Percentiles rank a stretch among this genome's conserved stretches.
Conservation (phyloP, 2,888 invertebrate species). For the Andrena dorsata region DNA sequence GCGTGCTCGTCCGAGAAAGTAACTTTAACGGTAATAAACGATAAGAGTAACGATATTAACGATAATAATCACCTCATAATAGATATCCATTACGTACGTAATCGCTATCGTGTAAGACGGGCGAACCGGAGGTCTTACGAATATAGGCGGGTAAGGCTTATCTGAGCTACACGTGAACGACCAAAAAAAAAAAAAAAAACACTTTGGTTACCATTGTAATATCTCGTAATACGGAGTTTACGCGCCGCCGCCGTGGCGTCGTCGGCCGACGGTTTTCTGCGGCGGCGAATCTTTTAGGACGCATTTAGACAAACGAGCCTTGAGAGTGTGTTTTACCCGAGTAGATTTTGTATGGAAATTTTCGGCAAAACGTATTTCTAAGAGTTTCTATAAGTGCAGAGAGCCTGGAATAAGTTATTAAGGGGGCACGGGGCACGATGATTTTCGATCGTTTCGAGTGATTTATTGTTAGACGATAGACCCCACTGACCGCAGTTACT, state of each 20-base stretch:
- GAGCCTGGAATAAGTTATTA: conserved; percentile 22
- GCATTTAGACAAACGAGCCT: conserved; percentile 46
- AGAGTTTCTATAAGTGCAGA: conserved; percentile 40
- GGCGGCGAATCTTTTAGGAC: conserved; percentile 42
- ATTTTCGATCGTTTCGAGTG: conserved; percentile 21
- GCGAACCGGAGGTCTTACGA: conserved; percentile 38
- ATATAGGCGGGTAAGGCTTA: conserved; percentile 38
- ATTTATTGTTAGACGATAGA: conserved; percentile 19
- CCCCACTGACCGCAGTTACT: conserved; percentile 10
- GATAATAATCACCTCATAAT: conserved; percentile 65
- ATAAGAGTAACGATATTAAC: conserved; percentile 60
- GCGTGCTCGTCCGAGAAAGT: conserved; percentile 51
- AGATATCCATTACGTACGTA: conserved; percentile 56
- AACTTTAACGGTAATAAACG: conserved; percentile 47
- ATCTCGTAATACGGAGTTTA: conserved; percentile 39
- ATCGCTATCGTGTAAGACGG: conserved; percentile 52
- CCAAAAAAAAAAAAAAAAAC: conserved; percentile 40
- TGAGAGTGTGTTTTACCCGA: conserved; percentile 43
- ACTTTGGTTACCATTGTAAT: conserved; percentile 39
- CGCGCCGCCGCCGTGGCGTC: conserved; percentile 18
- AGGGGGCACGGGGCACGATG: conserved; percentile 11
- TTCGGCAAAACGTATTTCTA: conserved; percentile 49
- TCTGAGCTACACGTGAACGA: conserved; percentile 55
- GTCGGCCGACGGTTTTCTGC: conserved; percentile 32
- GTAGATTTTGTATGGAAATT: conserved; percentile 69